phyloP scores from a whole-genome alignment of 2,113 vertebrate species.

The Sturnus vulgaris region DNA sequence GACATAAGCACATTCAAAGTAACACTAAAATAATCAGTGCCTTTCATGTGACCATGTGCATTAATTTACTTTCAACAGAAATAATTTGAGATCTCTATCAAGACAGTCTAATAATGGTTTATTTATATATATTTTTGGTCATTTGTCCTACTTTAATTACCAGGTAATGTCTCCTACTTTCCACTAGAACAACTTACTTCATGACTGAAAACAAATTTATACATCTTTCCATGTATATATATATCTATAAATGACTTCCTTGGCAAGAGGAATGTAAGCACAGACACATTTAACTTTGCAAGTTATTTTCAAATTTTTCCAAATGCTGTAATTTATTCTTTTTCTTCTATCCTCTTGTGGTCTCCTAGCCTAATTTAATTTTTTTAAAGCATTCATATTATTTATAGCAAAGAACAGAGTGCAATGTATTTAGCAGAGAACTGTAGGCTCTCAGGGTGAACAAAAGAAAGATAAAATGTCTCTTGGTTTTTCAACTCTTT shows the following conservation, averaged over 20 bases:
- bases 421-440: conserved; percentile 32
- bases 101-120: not conserved
- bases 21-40: not conserved
- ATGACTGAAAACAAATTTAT: not conserved
- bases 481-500: conserved; percentile 21
- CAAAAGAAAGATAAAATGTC: conserved; percentile 43
- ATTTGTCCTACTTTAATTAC: not conserved
- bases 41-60: not conserved
- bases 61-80: not conserved
- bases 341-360: not conserved
- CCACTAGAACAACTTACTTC: not conserved
- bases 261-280: not conserved
- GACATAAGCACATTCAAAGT: not conserved
- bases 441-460: not conserved
- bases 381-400: not conserved
- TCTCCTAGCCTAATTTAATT: conserved; percentile 2
- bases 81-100: not conserved
- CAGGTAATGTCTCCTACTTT: not conserved
- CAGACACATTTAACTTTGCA: not conserved
- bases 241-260: not conserved
- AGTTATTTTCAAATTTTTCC: not conserved
- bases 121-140: not conserved
- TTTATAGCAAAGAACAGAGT: conserved; percentile 36
- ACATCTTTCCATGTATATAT: not conserved
- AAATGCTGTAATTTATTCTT: not conserved